Conservation (phyloP, 2,113 vertebrate species). For the Clupea harengus region DNA sequence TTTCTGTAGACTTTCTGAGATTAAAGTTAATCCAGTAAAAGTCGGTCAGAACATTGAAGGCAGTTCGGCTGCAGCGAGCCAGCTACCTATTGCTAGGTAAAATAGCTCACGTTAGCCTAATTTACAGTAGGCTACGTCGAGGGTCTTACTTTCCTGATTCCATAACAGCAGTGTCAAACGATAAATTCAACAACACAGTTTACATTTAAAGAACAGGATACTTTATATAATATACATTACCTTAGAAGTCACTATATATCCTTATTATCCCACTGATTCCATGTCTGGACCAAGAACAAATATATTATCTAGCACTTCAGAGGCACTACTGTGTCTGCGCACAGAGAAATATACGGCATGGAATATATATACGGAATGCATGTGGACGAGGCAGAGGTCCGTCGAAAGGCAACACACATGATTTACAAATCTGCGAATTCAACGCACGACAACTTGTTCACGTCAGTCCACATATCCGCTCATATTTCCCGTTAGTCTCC, state of each 20-base stretch:
- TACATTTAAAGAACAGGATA: background rate
- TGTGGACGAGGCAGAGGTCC: background rate
- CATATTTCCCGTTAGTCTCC: constrained; percentile 48
- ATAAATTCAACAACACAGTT: background rate
- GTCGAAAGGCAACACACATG: background rate
- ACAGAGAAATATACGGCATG: background rate
- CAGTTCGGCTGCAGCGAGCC: background rate
- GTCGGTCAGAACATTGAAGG: background rate
- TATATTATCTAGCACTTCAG: background rate
- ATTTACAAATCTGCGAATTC: constrained; percentile 12
- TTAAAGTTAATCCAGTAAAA: background rate
- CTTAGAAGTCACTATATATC: background rate
- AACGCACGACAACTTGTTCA: background rate
- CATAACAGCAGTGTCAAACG: background rate
- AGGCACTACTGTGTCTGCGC: background rate
- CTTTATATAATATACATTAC: background rate
- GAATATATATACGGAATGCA: background rate
- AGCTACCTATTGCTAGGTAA: background rate
- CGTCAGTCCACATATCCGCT: constrained; percentile 25
- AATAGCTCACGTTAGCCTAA: background rate
- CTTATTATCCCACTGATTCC: background rate
- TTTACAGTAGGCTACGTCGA: background rate
- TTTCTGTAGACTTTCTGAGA: background rate
- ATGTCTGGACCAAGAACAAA: background rate
- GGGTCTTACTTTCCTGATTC: background rate